Conservation (phyloP, 2,888 invertebrate species). For the Calephelis perditalis region DNA sequence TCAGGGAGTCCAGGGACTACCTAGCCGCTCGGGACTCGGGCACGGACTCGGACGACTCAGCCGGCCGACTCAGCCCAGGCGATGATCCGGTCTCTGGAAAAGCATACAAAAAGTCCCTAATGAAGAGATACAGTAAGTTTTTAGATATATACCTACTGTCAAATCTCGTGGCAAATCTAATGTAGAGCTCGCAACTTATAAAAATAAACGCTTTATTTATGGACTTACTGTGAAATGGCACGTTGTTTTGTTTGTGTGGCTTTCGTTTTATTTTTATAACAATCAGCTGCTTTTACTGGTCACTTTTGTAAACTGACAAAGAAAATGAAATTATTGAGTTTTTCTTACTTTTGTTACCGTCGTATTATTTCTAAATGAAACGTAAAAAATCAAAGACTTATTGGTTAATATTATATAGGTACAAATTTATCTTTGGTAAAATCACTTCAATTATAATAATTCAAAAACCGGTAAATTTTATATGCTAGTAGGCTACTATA, state of each 20-base stretch:
- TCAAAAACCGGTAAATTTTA: too few species aligned
- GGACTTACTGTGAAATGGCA: background rate
- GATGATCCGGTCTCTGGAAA: constrained; percentile 71
- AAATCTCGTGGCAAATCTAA: background rate
- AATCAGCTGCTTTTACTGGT: background rate
- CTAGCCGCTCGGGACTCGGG: constrained; percentile 82
- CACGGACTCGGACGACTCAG: constrained; percentile 89
- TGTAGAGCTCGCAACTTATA: background rate
- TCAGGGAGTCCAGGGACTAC: constrained; percentile 70
- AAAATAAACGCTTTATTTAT: constrained; percentile 18
- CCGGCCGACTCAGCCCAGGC: constrained; percentile 81
- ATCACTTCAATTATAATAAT: too few species aligned
- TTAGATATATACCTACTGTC: background rate
- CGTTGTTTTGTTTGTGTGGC: background rate
- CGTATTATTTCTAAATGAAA: too few species aligned
- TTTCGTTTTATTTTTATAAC: background rate
- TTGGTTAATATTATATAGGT: too few species aligned
- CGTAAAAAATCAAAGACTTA: too few species aligned
- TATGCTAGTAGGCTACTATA: too few species aligned
- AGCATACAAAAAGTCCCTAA: constrained; percentile 94
- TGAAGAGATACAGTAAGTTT: constrained; percentile 95
- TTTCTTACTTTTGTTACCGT: too few species aligned
- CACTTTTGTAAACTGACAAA: too few species aligned
- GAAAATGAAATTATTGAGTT: too few species aligned
- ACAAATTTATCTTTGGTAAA: too few species aligned